phyloP scores from a whole-genome alignment of 2,797 vertebrate species.

The Helarctos malayanus region DNA sequence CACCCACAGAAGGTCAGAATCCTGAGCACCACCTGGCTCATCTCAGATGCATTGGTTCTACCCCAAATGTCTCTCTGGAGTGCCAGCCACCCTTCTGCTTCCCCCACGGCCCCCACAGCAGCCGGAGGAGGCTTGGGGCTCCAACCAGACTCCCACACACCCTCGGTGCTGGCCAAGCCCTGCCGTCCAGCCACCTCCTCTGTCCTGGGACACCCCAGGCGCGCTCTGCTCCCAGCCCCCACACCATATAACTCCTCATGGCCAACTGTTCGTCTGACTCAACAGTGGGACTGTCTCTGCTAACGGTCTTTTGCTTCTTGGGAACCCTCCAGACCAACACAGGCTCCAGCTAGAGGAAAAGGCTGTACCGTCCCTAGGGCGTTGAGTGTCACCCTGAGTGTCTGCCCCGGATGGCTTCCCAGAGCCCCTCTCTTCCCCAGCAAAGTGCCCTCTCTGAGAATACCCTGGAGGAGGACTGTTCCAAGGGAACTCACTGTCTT shows the following conservation, averaged over 20 bases:
- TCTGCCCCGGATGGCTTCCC: background rate
- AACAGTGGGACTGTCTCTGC: background rate
- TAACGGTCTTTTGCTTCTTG: too few relatives aligned
- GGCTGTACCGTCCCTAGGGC: background rate
- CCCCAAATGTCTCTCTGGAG: background rate
- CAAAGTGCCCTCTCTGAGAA: fast-evolving
- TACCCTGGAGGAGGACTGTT: fast-evolving
- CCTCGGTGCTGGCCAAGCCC: fast-evolving
- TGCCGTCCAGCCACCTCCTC: background rate
- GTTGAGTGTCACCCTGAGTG: too few relatives aligned
- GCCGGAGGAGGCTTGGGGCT: background rate
- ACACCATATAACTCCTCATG: fast-evolving
- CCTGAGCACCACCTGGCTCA: fast-evolving
- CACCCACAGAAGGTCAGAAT: too few relatives aligned
- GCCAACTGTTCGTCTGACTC: background rate
- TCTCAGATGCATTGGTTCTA: fast-evolving
- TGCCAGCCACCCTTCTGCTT: background rate
- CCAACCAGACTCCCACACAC: fast-evolving
- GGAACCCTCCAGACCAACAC: background rate
- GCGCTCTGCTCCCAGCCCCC: background rate
- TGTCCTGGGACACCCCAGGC: background rate
- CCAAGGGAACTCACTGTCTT: background rate
- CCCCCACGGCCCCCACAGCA: background rate
- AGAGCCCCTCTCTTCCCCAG: background rate
- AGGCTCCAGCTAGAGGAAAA: fast-evolving